phyloP scores from a whole-genome alignment of 2,113 vertebrate species.

The Dendropsophus ebraccatus region DNA sequence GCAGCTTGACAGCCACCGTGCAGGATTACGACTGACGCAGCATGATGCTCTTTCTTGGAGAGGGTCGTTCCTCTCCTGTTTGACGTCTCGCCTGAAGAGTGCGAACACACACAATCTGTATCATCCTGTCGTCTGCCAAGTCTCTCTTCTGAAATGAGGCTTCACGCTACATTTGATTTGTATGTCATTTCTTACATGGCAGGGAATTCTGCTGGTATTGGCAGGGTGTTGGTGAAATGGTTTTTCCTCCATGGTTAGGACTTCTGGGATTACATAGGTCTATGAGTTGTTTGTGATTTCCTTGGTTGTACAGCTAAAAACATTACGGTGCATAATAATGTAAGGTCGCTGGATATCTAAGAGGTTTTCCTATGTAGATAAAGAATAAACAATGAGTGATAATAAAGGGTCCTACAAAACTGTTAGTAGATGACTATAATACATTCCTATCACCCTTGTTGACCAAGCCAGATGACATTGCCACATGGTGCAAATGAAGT shows the following conservation, averaged over 20 bases:
- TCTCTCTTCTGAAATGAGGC: neutral
- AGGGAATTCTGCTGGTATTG: neutral
- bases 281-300: no score
- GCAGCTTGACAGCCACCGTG: neutral
- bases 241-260: neutral
- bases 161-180: neutral
- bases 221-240: neutral
- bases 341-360: neutral
- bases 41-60: neutral
- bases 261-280: neutral
- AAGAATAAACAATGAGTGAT: neutral
- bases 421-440: neutral
- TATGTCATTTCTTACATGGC: neutral
- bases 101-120: neutral
- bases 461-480: neutral
- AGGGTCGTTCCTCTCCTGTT: neutral
- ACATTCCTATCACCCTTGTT: no score
- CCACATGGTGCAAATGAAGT: neutral
- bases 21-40: neutral
- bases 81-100: neutral
- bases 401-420: neutral
- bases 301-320: neutral
- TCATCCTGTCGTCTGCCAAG: neutral
- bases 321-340: neutral
- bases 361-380: neutral